Percentiles rank a stretch among this genome's conserved stretches.
Evolutionary conservation across 1,140 invertebrate species (phyloP).

Genomic region (Leptinotarsa defecta): DNA sequence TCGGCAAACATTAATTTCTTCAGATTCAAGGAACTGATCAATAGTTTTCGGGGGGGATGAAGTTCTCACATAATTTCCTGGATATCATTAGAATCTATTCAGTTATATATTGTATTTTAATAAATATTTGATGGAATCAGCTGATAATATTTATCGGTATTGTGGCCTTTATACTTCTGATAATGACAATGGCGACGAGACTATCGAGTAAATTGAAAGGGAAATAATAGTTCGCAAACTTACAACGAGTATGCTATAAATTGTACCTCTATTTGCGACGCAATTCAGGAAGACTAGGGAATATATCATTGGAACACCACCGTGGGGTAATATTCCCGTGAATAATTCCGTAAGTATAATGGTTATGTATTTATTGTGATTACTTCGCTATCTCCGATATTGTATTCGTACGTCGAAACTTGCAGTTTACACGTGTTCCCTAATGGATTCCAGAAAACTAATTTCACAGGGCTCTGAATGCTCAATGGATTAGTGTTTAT

Average conservation of each 20-base stretch:
- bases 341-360: constrained; percentile 22
- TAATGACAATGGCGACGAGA: neutral
- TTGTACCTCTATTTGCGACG: constrained; percentile 5
- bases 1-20: no score
- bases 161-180: neutral
- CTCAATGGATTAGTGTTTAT: constrained; percentile 3
- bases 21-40: no score
- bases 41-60: no score
- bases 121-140: no score
- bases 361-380: constrained; percentile 4
- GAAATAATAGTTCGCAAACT: neutral
- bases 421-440: constrained; percentile 6
- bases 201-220: neutral
- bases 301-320: constrained; percentile 18
- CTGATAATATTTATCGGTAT: no score
- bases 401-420: neutral
- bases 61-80: no score
- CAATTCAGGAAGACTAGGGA: constrained; percentile 5
- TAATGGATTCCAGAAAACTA: constrained; percentile 17
- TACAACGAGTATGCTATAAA: neutral
- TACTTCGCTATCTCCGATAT: neutral
- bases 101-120: no score
- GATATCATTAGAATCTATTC: no score
- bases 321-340: constrained; percentile 12
- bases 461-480: constrained; percentile 6